Evolutionary conservation across 2,113 vertebrate genomes (phyloP).

Genomic region (Pristiophorus japonicus): DNA sequence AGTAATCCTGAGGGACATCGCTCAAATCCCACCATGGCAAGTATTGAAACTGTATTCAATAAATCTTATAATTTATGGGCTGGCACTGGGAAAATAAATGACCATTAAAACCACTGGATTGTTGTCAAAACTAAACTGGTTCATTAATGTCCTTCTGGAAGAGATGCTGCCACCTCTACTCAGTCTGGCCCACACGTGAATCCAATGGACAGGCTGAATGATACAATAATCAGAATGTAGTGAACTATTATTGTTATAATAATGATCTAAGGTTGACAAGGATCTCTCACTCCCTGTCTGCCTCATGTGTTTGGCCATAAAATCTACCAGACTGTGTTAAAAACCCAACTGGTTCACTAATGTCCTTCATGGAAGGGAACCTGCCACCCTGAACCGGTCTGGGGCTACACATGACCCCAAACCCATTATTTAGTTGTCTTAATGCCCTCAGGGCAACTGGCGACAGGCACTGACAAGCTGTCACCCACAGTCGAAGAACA

Average conservation of each 20-base stretch:
- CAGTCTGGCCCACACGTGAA: neutral
- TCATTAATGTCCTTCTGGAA: neutral
- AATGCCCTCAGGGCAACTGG: neutral
- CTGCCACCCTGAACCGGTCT: neutral
- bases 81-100: neutral
- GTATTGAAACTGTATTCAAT: neutral
- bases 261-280: too few species aligned
- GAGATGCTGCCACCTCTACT: neutral
- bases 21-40: neutral
- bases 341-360: neutral
- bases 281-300: too few species aligned
- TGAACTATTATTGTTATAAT: neutral
- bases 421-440: neutral
- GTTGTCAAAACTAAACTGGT: neutral
- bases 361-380: neutral
- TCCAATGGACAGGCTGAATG: neutral
- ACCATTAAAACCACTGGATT: neutral
- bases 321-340: neutral
- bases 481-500: neutral
- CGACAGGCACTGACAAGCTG: neutral
- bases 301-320: neutral
- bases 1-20: neutral
- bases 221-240: neutral
- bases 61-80: neutral
- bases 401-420: neutral